Percentiles rank a stretch among this genome's conserved stretches.
phyloP scores from a whole-genome alignment of 2,113 vertebrate genomes.

The Uropsilus gracilis region DNA sequence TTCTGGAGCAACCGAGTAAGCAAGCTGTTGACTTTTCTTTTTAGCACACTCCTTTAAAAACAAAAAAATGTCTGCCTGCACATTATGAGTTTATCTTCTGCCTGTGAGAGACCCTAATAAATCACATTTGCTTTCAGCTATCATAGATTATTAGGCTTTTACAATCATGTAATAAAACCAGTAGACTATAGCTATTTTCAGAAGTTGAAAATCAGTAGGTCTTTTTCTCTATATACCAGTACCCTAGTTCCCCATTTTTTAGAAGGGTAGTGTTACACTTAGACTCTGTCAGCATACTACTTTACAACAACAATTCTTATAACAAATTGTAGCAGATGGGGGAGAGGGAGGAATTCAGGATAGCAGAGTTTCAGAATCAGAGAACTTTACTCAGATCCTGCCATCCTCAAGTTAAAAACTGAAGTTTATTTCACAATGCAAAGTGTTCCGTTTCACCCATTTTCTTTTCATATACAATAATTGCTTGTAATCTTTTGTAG shows the following conservation, averaged over 20 bases:
- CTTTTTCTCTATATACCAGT: slow-evolving; percentile 75
- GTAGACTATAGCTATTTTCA: slow-evolving; percentile 82
- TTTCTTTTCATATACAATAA: slow-evolving; percentile 73
- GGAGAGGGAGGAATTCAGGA: neutral
- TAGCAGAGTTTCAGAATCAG: neutral
- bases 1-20: slow-evolving; percentile 78
- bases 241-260: slow-evolving; percentile 77
- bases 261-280: slow-evolving; percentile 70
- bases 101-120: slow-evolving; percentile 83
- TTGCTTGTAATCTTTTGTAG: slow-evolving; percentile 71
- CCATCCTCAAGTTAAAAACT: slow-evolving; percentile 69
- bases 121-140: slow-evolving; percentile 84
- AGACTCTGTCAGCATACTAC: slow-evolving; percentile 64
- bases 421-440: slow-evolving; percentile 75
- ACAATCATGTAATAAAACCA: slow-evolving; percentile 86
- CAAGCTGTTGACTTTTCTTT: slow-evolving; percentile 78
- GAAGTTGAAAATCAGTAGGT: slow-evolving; percentile 81
- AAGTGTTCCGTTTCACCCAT: slow-evolving; percentile 75
- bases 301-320: slow-evolving; percentile 72
- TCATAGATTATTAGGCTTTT: slow-evolving; percentile 85
- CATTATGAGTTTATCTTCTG: slow-evolving; percentile 83
- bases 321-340: slow-evolving; percentile 49
- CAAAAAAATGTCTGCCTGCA: slow-evolving; percentile 78
- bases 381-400: slow-evolving; percentile 61
- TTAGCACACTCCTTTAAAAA: slow-evolving; percentile 71